Conservation (phyloP, 2,113 vertebrate species). For the Labeo catla region DNA sequence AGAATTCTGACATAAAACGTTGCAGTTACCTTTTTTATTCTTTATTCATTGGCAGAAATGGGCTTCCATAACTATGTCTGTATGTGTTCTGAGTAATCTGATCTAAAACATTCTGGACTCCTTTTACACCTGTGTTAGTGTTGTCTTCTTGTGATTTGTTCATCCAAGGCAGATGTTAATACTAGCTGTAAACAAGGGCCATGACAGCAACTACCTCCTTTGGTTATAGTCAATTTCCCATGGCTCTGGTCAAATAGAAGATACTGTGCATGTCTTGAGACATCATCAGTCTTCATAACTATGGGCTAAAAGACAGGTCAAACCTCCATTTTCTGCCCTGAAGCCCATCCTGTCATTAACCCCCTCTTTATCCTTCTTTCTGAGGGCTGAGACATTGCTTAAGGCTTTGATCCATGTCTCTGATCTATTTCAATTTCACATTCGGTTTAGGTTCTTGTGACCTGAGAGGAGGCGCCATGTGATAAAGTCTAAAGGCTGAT, state of each 20-base stretch:
- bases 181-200: background rate
- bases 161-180: background rate
- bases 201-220: constrained; percentile 5
- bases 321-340: constrained; percentile 39
- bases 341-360: constrained; percentile 50
- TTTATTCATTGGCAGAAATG: too few species aligned
- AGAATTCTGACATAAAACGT: too few species aligned
- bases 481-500: constrained; percentile 51
- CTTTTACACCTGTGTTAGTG: background rate
- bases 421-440: constrained; percentile 50
- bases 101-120: background rate
- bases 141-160: background rate
- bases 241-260: background rate
- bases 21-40: too few species aligned
- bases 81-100: background rate
- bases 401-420: constrained; percentile 51
- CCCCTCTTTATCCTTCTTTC: constrained; percentile 35
- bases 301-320: constrained; percentile 35
- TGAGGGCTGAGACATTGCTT: constrained; percentile 26
- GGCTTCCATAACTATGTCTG: background rate
- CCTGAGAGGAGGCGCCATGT: constrained; percentile 28
- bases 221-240: background rate
- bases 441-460: constrained; percentile 43
- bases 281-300: constrained; percentile 48
- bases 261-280: background rate